Evolutionary conservation across 1,140 invertebrate species (phyloP).

Genomic region (Lycorma delicatula): DNA sequence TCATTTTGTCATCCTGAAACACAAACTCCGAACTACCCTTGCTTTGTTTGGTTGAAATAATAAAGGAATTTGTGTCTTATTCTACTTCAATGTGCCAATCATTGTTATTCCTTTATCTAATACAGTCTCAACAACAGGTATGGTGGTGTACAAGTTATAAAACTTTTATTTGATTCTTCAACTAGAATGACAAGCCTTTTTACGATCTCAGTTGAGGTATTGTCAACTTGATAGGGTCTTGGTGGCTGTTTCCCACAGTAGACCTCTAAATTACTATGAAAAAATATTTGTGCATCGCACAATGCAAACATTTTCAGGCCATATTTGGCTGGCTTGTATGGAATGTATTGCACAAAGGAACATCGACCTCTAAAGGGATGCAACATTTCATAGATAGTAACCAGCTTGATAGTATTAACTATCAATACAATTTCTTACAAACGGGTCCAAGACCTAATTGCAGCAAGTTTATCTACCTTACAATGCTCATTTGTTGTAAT

Average conservation of each 20-base stretch:
- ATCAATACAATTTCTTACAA: conserved; percentile 24
- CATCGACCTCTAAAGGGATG: conserved; percentile 35
- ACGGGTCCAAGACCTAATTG: conserved; percentile 31
- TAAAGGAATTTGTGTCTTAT: conserved; percentile 36
- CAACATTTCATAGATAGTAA: conserved; percentile 38
- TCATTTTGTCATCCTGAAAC: conserved; percentile 12
- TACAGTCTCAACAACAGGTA: conserved; percentile 32
- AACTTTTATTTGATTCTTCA: conserved; percentile 27
- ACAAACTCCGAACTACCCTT: neutral
- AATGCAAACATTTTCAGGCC: conserved; percentile 28
- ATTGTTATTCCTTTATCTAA: conserved; percentile 32
- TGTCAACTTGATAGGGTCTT: neutral
- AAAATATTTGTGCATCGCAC: conserved; percentile 22
- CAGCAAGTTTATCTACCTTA: conserved; percentile 30
- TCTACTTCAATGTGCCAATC: conserved; percentile 39
- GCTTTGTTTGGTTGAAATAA: conserved; percentile 17
- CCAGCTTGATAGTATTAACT: conserved; percentile 28
- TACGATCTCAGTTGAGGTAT: conserved; percentile 5
- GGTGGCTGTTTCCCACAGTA: neutral
- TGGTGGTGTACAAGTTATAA: conserved; percentile 33
- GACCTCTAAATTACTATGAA: neutral
- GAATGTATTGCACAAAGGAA: conserved; percentile 31
- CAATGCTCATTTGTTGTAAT: conserved; percentile 22
- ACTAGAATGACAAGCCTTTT: neutral
- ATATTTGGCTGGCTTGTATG: conserved; percentile 26